Base-by-base conservation (phyloP, 2,888 invertebrate genomes). In the Mystacides longicornis region DNA sequence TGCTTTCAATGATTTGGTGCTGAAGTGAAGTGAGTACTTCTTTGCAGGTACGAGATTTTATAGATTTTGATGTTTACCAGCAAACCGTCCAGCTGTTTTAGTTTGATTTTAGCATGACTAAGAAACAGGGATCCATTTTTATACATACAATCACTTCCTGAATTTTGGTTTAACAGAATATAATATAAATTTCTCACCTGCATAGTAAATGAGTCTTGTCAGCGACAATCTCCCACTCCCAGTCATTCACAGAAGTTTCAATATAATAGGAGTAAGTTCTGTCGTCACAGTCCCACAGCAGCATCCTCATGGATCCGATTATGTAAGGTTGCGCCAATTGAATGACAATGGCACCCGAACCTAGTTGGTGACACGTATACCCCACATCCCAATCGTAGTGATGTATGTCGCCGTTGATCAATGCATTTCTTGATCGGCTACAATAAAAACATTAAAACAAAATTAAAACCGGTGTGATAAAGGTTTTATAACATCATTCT, bases 371-470 rank as follows among this genome's bases (percentile, higher is more conserved):
- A 71, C 96, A 97, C 3, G 96, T 97, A 73, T 97, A 98, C 60
- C 97, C 97, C 53, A 90, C 91, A 74, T 99, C 98, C 97, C 97
- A 98, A 77, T 98, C 96, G 73, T 98, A 99, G 74, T 91, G 88
- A 66, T 86, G 83, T 53, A 85, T 91, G 71, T 98, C 94, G 14
- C 98, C 98, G 79, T 99, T 97, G 57, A 99, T 81, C 11, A 99
- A 80, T 1, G 95, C 92, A 78, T 99, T 96, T 62, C 97, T 82
- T 48, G 89, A 88, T 11, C 98, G 87, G 66, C 86, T 86, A 11
- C n/a, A 43, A 18, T 2, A 11, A 7, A 7, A 27, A 27, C 11
- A 27, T 7, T 7, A 27, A 27, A 27, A 27, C 5, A 27, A 27
- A 27, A 27, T 11, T 27, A 27, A 27, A n/a, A n/a, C n/a, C n/a